Percentiles rank a stretch among this genome's conserved stretches.
These are phyloP conservation scores for Galbula dea DNA, from an alignment of 2,113 vertebrate genomes.

Conservation along the genomic window DNA sequence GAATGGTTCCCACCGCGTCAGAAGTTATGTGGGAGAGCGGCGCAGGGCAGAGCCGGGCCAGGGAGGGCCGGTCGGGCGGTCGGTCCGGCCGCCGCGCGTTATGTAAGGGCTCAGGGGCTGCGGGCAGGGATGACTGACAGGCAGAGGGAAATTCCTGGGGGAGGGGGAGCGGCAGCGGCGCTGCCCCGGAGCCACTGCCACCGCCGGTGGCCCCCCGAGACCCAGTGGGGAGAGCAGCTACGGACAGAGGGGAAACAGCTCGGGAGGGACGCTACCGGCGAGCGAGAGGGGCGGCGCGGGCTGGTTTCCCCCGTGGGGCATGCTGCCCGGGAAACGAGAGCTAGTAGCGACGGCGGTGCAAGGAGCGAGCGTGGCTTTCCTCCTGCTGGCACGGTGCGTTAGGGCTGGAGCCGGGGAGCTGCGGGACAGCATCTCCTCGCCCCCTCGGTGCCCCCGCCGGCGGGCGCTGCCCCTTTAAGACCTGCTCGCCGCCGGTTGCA, in stretches of 20 bases:
- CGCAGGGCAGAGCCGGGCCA: not conserved
- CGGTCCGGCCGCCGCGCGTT: slow-evolving; percentile 51
- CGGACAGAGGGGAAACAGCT: not conserved
- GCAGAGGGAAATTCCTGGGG: slow-evolving; percentile 68
- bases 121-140: slow-evolving; percentile 58
- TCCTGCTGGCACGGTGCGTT: not conserved
- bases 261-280: not conserved
- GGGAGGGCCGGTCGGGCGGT: not conserved
- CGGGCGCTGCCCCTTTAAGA: slow-evolving; percentile 75
- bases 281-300: not conserved
- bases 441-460: not conserved
- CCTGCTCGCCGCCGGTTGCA: slow-evolving; percentile 72
- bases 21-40: not conserved
- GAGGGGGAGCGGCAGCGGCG: slow-evolving; percentile 52
- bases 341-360: not conserved
- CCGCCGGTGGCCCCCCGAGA: slow-evolving; percentile 47
- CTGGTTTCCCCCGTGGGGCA: not conserved
- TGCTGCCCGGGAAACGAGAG: not conserved
- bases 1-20: not conserved
- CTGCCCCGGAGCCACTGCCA: slow-evolving; percentile 52
- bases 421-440: not conserved
- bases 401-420: not conserved
- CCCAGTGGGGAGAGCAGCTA: slow-evolving; percentile 23
- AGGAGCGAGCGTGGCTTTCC: not conserved
- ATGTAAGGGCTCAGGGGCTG: slow-evolving; percentile 68